phyloP scores from a whole-genome alignment of 1,140 invertebrate genomes.

The Agraylea sexmaculata region DNA sequence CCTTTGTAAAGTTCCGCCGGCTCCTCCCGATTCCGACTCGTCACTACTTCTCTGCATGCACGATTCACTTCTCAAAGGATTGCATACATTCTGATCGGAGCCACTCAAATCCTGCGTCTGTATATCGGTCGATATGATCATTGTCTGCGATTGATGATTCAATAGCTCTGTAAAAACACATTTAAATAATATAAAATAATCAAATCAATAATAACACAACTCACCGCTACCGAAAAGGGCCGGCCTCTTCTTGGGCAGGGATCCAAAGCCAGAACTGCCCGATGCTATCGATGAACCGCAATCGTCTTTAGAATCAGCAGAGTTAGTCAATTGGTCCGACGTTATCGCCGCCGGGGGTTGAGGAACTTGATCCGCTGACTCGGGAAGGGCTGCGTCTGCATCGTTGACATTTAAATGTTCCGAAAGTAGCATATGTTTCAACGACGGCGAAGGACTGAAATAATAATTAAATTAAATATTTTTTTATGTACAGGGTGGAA shows the following conservation, averaged over 20 bases:
- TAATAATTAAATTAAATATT: slow-evolving; percentile 14
- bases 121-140: slow-evolving; percentile 24
- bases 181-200: not conserved
- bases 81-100: slow-evolving; percentile 7
- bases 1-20: slow-evolving; percentile 16
- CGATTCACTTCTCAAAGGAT: slow-evolving; percentile 1
- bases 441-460: slow-evolving; percentile 53
- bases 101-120: slow-evolving; percentile 18
- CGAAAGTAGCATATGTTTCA: slow-evolving; percentile 49
- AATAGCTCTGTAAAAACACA: slow-evolving; percentile 26
- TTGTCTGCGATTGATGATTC: slow-evolving; percentile 28
- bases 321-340: slow-evolving; percentile 18
- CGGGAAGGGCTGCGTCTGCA: slow-evolving; percentile 18
- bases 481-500: too few relatives aligned
- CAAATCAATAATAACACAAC: slow-evolving; percentile 3
- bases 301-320: slow-evolving; percentile 43
- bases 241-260: slow-evolving; percentile 64
- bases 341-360: slow-evolving; percentile 22
- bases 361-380: slow-evolving; percentile 1
- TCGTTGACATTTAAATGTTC: slow-evolving; percentile 29
- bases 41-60: not conserved
- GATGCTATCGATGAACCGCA: slow-evolving; percentile 61
- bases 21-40: slow-evolving; percentile 4
- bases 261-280: slow-evolving; percentile 70
- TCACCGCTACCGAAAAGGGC: slow-evolving; percentile 39